Evolutionary conservation across 2,113 vertebrate genomes (phyloP).

Genomic region (Oplegnathus fasciatus): DNA sequence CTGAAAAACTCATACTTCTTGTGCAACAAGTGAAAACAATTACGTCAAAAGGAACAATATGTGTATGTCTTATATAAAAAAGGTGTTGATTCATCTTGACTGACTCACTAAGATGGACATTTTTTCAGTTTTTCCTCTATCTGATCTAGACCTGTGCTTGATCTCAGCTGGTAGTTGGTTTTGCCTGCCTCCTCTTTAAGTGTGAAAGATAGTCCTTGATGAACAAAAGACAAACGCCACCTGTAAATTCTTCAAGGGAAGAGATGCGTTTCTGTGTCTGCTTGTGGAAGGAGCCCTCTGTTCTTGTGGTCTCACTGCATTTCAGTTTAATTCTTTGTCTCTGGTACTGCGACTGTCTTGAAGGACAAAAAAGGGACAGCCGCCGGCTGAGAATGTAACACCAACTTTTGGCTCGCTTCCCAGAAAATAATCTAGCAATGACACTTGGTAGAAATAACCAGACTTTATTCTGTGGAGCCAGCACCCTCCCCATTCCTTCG

Average conservation of each 20-base stretch:
- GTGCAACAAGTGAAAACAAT: background rate
- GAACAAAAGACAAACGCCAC: background rate
- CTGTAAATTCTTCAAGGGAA: background rate
- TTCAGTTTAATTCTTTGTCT: conserved; percentile 26
- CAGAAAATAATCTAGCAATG: conserved; percentile 60
- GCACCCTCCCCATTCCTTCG: background rate
- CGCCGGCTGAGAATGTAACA: conserved; percentile 26
- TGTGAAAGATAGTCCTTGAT: background rate
- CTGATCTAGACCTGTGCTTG: background rate
- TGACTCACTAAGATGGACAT: background rate
- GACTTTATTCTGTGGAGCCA: conserved; percentile 23
- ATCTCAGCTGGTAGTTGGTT: background rate
- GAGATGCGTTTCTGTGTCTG: background rate
- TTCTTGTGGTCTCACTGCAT: background rate
- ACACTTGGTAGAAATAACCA: conserved; percentile 48
- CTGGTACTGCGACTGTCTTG: background rate
- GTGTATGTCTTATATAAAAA: too few relatives aligned
- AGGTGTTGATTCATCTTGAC: background rate
- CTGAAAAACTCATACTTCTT: too few relatives aligned
- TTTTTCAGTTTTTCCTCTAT: too few relatives aligned
- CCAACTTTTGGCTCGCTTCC: conserved; percentile 56
- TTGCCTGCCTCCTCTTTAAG: background rate
- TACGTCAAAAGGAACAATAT: too few relatives aligned
- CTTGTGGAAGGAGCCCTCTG: background rate
- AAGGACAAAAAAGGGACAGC: conserved; percentile 48